Percentiles rank a stretch among this genome's conserved stretches.
Evolutionary conservation across 1,140 invertebrate species (phyloP).

Genomic region (Drosophila oshimai): DNA sequence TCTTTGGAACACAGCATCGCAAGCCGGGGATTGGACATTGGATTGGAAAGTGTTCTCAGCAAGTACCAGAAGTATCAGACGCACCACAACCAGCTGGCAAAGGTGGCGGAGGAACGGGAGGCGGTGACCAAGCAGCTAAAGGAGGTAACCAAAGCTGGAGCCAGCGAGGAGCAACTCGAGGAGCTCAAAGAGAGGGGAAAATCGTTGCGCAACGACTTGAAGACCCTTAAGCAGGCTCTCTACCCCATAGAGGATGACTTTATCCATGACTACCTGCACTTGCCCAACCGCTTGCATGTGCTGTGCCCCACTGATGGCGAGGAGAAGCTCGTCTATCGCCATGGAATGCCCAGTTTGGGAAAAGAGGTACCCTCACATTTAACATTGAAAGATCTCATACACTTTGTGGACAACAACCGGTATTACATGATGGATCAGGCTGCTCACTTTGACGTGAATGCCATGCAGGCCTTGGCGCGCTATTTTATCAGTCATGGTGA

Average conservation of each 20-base stretch:
- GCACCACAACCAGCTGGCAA: constrained; percentile 76
- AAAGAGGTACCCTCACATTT: constrained; percentile 31
- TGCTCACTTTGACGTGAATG: constrained; percentile 85
- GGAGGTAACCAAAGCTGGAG: constrained; percentile 40
- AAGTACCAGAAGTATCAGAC: constrained; percentile 84
- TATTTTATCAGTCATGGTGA: constrained; percentile 80
- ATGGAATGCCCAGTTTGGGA: constrained; percentile 16
- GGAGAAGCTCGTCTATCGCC: constrained; percentile 82
- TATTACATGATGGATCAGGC: constrained; percentile 85
- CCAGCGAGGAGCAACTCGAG: constrained; percentile 22
- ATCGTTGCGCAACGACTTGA: constrained; percentile 84
- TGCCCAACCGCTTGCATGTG: constrained; percentile 86
- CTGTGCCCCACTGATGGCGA: constrained; percentile 83
- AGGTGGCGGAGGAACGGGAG: constrained; percentile 81
- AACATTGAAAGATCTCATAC: constrained; percentile 83
- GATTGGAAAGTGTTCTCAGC: constrained; percentile 83
- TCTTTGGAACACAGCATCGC: constrained; percentile 83
- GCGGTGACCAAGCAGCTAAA: constrained; percentile 64
- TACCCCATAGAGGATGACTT: constrained; percentile 85
- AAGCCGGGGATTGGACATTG: constrained; percentile 82
- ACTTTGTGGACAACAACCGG: constrained; percentile 83
- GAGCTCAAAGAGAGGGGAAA: constrained; percentile 83
- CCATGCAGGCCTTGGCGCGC: constrained; percentile 82
- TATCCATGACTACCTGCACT: constrained; percentile 83
- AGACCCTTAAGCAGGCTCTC: constrained; percentile 83